A percentile compares a stretch with the other conserved stretches of the same genome.
These are phyloP conservation scores for Meliscaeva auricollis DNA, from an alignment of 2,888 invertebrate genomes.

Conservation along the genomic window DNA sequence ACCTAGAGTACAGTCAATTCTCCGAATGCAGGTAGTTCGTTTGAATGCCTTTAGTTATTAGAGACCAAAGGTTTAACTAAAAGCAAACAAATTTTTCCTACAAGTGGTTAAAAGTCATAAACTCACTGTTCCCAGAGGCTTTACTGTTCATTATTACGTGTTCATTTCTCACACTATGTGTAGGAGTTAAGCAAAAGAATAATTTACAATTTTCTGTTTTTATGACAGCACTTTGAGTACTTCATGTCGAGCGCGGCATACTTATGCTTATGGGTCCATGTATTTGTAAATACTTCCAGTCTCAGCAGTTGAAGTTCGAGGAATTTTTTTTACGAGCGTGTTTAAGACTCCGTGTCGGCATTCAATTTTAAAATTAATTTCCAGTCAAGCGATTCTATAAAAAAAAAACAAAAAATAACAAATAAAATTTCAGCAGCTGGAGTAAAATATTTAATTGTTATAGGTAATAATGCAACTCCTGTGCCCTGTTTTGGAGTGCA, in stretches of 20 bases:
- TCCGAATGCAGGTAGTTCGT: background rate
- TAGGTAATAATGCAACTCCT: background rate
- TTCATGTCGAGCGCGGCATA: background rate
- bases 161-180: constrained; percentile 43
- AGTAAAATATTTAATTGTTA: constrained; percentile 20
- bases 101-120: too few species aligned
- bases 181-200: constrained; percentile 49
- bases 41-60: background rate
- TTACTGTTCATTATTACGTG: constrained; percentile 13
- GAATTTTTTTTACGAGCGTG: constrained; percentile 14
- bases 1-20: background rate
- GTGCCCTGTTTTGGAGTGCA: constrained; percentile 6
- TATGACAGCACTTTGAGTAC: constrained; percentile 44
- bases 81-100: too few species aligned
- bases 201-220: constrained; percentile 49
- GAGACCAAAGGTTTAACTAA: background rate
- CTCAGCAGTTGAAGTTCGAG: background rate
- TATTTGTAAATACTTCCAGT: background rate
- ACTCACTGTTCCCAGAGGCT: background rate
- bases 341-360: constrained; percentile 10
- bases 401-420: too few species aligned
- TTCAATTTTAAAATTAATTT: constrained; percentile 45
- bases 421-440: background rate
- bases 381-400: constrained; percentile 44
- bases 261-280: background rate